These are phyloP conservation scores for Synanthedon andrenaeformis DNA, from an alignment of 2,888 invertebrate species.

Conservation along the genomic window DNA sequence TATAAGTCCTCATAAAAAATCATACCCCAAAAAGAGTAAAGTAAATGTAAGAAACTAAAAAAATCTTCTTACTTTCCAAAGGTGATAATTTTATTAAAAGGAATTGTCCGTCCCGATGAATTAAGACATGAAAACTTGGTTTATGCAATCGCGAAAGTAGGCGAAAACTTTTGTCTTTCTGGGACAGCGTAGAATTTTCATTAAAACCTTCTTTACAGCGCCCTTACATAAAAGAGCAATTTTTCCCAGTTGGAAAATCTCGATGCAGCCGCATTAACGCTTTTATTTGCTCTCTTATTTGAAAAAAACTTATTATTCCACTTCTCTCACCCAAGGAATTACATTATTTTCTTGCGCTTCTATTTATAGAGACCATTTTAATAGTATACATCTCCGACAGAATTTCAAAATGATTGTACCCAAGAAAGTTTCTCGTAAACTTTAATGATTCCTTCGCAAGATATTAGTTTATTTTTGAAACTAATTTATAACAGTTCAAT, in stretches of 20 bases:
- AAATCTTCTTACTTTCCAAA: no score
- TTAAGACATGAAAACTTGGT: not conserved
- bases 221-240: conserved; percentile 60
- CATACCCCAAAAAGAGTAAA: no score
- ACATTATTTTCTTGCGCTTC: conserved; percentile 48
- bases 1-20: no score
- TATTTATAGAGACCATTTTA: conserved; percentile 38
- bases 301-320: conserved; percentile 63
- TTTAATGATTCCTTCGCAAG: no score
- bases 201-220: conserved; percentile 55
- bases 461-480: no score
- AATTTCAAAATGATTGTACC: not conserved
- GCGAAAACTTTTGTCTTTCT: conserved; percentile 38
- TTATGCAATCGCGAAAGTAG: not conserved
- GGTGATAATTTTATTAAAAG: no score
- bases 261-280: conserved; percentile 64
- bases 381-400: conserved; percentile 6
- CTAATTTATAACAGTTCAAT: no score
- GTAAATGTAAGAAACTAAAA: no score
- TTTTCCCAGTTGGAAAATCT: conserved; percentile 59
- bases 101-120: not conserved
- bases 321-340: conserved; percentile 52
- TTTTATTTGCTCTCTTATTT: conserved; percentile 59
- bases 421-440: no score
- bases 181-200: conserved; percentile 52